phyloP scores from a whole-genome alignment of 2,888 invertebrate genomes.

The Diogma glabrata region DNA sequence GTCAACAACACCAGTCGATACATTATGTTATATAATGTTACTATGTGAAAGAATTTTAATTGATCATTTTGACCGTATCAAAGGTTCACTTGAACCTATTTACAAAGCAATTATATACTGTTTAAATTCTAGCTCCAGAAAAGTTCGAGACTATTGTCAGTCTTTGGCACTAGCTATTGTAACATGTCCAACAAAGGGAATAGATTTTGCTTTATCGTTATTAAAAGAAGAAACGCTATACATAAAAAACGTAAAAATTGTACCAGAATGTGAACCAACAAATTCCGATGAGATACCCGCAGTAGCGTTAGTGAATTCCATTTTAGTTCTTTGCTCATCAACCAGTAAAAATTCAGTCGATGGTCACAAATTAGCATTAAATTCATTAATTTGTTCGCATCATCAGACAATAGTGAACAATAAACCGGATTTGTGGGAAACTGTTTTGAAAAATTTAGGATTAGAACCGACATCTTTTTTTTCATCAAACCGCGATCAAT shows the following conservation, averaged over 20 bases:
- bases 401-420: slow-evolving; percentile 54
- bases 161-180: slow-evolving; percentile 49
- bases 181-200: slow-evolving; percentile 43
- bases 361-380: slow-evolving; percentile 48
- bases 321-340: slow-evolving; percentile 27
- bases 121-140: slow-evolving; percentile 48
- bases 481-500: slow-evolving; percentile 41
- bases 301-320: slow-evolving; percentile 27
- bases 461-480: slow-evolving; percentile 43
- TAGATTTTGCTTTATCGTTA: slow-evolving; percentile 49
- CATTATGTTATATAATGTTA: slow-evolving; percentile 55
- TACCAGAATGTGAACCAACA: slow-evolving; percentile 24
- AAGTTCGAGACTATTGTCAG: slow-evolving; percentile 50
- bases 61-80: slow-evolving; percentile 55
- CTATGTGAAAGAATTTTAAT: slow-evolving; percentile 60
- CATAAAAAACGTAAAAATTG: slow-evolving; percentile 49
- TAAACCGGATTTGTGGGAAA: slow-evolving; percentile 56
- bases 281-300: slow-evolving; percentile 26
- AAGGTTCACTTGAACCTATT: slow-evolving; percentile 52
- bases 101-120: slow-evolving; percentile 61
- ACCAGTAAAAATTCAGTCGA: slow-evolving; percentile 33
- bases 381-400: slow-evolving; percentile 59
- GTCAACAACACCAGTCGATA: slow-evolving; percentile 57
- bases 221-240: slow-evolving; percentile 53
- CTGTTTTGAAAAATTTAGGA: slow-evolving; percentile 38